Evolutionary conservation across 1,140 invertebrate species (phyloP).

Genomic region (Drosophila athabasca): DNA sequence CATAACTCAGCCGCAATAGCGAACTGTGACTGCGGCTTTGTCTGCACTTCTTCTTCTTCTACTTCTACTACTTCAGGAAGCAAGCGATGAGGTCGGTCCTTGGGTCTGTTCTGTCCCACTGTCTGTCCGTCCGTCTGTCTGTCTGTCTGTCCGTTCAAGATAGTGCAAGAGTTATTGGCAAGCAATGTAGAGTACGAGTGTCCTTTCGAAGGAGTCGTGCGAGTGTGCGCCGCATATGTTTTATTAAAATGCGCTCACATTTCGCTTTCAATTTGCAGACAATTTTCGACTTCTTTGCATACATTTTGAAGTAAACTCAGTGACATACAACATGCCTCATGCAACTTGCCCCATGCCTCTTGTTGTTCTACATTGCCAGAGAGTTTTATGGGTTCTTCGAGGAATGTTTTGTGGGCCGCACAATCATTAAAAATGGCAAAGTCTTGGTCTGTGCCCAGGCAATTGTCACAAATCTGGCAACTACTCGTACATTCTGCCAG

Average conservation of each 20-base stretch:
- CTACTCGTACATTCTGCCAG: conserved; percentile 10
- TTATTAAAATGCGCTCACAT: conserved; percentile 76
- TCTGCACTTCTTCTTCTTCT: conserved; percentile 59
- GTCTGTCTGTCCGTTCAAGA: conserved; percentile 39
- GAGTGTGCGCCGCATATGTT: conserved; percentile 67
- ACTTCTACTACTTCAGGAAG: conserved; percentile 15
- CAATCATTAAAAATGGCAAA: conserved; percentile 63
- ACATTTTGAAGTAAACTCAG: neutral
- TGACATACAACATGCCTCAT: conserved; percentile 10
- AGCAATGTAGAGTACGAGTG: conserved; percentile 40
- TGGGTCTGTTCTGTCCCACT: conserved; percentile 2
- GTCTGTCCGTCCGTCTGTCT: neutral
- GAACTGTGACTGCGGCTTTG: conserved; percentile 70
- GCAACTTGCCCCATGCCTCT: neutral
- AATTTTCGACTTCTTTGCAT: conserved; percentile 47
- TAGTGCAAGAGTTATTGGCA: conserved; percentile 78
- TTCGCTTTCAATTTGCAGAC: conserved; percentile 79
- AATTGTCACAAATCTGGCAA: conserved; percentile 21
- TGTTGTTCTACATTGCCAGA: conserved; percentile 29
- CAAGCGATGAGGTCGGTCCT: conserved; percentile 33
- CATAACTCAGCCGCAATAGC: conserved; percentile 67
- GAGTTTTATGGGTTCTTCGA: conserved; percentile 43
- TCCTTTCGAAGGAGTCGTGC: conserved; percentile 3
- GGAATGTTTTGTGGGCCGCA: conserved; percentile 35
- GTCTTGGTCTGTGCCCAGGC: conserved; percentile 31